phyloP scores from a whole-genome alignment of 2,797 vertebrate species.

The Melanotaenia maccullochi region DNA sequence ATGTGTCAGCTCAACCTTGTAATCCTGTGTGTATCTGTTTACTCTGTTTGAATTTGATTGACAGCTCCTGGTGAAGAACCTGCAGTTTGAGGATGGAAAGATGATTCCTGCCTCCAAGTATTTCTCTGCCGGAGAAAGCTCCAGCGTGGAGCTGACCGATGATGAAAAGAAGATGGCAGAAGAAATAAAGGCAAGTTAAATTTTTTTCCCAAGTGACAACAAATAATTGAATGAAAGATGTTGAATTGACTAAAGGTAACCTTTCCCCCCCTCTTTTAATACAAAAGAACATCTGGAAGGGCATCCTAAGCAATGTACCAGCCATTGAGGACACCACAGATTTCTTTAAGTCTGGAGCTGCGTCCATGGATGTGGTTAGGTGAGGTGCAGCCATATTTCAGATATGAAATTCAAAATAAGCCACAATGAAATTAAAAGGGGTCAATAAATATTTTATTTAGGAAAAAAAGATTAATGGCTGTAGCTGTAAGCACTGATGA shows the following conservation, averaged over 20 bases:
- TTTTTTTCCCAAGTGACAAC: neutral
- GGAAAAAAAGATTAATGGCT: neutral
- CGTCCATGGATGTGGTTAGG: conserved; percentile 98
- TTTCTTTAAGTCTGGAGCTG: conserved; percentile 97
- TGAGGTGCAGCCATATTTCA: conserved; percentile 64
- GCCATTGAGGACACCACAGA: conserved; percentile 90
- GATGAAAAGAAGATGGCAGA: conserved; percentile 89
- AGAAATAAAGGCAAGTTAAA: conserved; percentile 85
- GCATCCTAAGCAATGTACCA: conserved; percentile 91
- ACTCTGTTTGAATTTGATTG: conserved; percentile 19
- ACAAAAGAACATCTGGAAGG: conserved; percentile 90
- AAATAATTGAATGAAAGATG: neutral
- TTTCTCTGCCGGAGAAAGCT: conserved; percentile 87
- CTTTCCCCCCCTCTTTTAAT: neutral
- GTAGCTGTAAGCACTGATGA: neutral
- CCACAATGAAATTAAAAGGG: neutral
- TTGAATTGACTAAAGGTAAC: neutral
- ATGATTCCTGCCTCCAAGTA: conserved; percentile 96
- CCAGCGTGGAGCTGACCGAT: conserved; percentile 87
- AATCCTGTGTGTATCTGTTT: neutral
- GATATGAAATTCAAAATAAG: no score
- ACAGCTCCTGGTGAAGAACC: conserved; percentile 91
- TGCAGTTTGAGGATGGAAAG: conserved; percentile 95
- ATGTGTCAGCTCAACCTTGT: neutral
- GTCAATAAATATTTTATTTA: neutral